A percentile compares a stretch with the other conserved stretches of the same genome.
Conservation (phyloP, 2,888 invertebrate species). For the Ophion costatus region DNA sequence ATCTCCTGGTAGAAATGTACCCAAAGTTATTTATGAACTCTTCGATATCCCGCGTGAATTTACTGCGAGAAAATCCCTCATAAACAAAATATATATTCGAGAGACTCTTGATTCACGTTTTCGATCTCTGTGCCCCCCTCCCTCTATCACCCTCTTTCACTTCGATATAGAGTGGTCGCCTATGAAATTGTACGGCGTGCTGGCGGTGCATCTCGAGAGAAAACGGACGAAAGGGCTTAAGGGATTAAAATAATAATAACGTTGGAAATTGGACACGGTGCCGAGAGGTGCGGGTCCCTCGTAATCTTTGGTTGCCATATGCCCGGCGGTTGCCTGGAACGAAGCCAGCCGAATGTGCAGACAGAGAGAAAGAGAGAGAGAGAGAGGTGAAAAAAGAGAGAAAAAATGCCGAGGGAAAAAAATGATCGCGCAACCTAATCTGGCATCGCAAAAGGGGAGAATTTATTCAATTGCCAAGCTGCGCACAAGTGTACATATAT, state of each 20-base stretch:
- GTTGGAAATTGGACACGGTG: slow-evolving; percentile 80
- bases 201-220: slow-evolving; percentile 31
- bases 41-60: slow-evolving; percentile 19
- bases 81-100: slow-evolving; percentile 27
- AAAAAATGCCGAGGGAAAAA: slow-evolving; percentile 64
- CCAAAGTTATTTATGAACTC: slow-evolving; percentile 46
- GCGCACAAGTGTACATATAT: slow-evolving; percentile 50
- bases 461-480: slow-evolving; percentile 80
- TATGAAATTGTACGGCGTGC: slow-evolving; percentile 58
- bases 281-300: slow-evolving; percentile 74
- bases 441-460: slow-evolving; percentile 75
- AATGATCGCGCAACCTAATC: slow-evolving; percentile 79
- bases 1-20: slow-evolving; percentile 20
- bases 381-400: slow-evolving; percentile 27
- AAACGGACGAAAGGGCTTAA: slow-evolving; percentile 70
- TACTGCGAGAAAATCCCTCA: slow-evolving; percentile 25
- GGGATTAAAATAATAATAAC: slow-evolving; percentile 81
- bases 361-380: slow-evolving; percentile 34
- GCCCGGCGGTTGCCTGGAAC: slow-evolving; percentile 76
- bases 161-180: slow-evolving; percentile 42
- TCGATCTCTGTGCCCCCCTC: slow-evolving; percentile 33
- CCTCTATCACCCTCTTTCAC: slow-evolving; percentile 10
- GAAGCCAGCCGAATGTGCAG: slow-evolving; percentile 76
- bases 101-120: slow-evolving; percentile 39
- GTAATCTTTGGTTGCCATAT: slow-evolving; percentile 81